Base-by-base conservation (phyloP, 2,113 vertebrate species). In the Strigops habroptila region DNA sequence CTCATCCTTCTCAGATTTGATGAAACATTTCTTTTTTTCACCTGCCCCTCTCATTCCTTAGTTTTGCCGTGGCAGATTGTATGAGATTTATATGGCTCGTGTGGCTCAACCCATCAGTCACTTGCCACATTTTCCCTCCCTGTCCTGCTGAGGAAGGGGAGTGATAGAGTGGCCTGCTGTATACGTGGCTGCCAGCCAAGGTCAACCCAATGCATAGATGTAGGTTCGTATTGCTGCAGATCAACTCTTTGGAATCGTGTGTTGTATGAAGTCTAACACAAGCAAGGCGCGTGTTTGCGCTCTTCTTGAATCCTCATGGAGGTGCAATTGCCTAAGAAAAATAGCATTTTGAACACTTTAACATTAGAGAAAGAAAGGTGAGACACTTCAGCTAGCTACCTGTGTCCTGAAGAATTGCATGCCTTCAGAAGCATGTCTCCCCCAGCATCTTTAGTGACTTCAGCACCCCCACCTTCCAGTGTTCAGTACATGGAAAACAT, bases 81-180 rank as follows among this genome's bases (percentile, higher is more conserved):
- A 13, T 48, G 77, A 1, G 9, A 5, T 43, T 84, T 81, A 48
- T 2, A 3, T 41, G 25, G 9, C 35, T 63, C 31, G 18, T 0
- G 0, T 74, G 37, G 7, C 12, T 64, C 2, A 10, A n/a, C 19
- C 10, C 35, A 21, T 0, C 1, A 31, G 14, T 12, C 3, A 68
- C 25, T 83, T 0, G 0, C 48, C 6, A 9, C 43, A 57, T 53
- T 60, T 80, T 49, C 30, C 35, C 25, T 18, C 25, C 9, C 13
- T 4, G 2, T 68, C 24, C 18, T 22, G 2, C 2, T 67, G 52
- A 88, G 57, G 37, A 77, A 53, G 7, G 1, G 37, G 7, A 53
- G 2, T 27, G 37, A 49, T 12, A 23, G 18, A 67, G 14, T 5
- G 5, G 8, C 14, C 73, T 33, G 10, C 8, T 39, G 22, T 3